Evolutionary conservation across 2,888 invertebrate genomes (phyloP), one percentile per base, ranked within the genome.

Genomic region (Lobophora halterata): DNA sequence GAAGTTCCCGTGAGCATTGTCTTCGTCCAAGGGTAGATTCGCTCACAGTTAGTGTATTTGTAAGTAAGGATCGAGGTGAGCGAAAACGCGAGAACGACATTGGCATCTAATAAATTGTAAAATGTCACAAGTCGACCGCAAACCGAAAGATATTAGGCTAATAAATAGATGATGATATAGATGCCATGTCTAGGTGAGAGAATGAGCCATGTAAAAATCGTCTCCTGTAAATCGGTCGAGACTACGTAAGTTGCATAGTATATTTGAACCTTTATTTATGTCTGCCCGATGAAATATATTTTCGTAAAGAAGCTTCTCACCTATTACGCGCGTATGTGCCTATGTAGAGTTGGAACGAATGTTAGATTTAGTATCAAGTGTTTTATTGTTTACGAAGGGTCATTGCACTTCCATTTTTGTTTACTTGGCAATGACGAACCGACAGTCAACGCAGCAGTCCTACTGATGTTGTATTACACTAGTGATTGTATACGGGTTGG

Each of bases 231-330:
- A 75, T 71, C 70, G 57, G 58, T 65, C 55, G 71, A 77, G 72
- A 74, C 74, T 72, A 69, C 61, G 68, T 67, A 64, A 64, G 63
- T 68, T 71, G 66, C 72, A 71, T 79, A 79, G 72, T 71, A 62
- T 71, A 65, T 65, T 66, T 70, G 58, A 69, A 68, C 68, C 61
- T 73, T 74, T 71, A 73, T 78, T 78, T 77, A 75, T 71, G 66
- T 47, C 44, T 58, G 71, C 70, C 71, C 73, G 62, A 75, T 74
- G 59, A 69, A 75, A 64, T 70, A 69, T 79, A 77, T 79, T 81
- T 79, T 79, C 71, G 61, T 75, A 66, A 65, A n/a, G n/a, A 42
- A 74, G 80, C 76, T 81, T 79, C 71, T 78, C 76, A 72, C 70
- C 61, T 71, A 62, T 71, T 61, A 67, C 46, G 72, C 65, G 74